Evolutionary conservation across 2,113 vertebrate genomes (phyloP).

Genomic region (Parus major): DNA sequence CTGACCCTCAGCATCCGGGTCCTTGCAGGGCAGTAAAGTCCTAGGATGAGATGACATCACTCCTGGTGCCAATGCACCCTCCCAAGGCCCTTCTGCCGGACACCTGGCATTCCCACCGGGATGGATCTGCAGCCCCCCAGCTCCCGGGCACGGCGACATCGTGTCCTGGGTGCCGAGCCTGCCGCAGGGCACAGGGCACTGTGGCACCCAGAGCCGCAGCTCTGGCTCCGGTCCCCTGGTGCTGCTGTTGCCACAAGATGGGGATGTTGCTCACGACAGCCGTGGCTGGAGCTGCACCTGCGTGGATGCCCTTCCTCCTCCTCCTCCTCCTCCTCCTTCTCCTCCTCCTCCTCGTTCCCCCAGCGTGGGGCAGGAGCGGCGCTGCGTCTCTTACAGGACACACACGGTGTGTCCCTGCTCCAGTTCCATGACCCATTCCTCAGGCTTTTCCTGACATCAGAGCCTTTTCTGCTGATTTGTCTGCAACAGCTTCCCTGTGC

Average conservation of each 20-base stretch:
- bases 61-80: neutral
- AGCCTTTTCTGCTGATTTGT: neutral
- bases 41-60: fast-evolving
- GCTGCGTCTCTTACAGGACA: no score
- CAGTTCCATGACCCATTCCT: neutral
- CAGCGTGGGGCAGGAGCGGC: fast-evolving
- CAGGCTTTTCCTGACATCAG: neutral
- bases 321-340: neutral
- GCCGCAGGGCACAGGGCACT: neutral
- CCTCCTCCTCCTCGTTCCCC: neutral
- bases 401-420: neutral
- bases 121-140: fast-evolving
- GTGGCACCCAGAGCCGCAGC: fast-evolving
- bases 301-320: neutral
- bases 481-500: neutral
- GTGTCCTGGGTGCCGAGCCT: neutral
- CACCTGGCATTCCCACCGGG: fast-evolving
- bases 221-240: fast-evolving
- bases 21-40: neutral
- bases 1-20: fast-evolving
- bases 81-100: fast-evolving
- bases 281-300: neutral
- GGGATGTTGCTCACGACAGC: neutral
- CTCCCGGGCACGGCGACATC: fast-evolving
- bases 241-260: slow-evolving; percentile 16